Evolutionary conservation across 2,113 vertebrate species (phyloP).

Genomic region (Charadrius vociferus): DNA sequence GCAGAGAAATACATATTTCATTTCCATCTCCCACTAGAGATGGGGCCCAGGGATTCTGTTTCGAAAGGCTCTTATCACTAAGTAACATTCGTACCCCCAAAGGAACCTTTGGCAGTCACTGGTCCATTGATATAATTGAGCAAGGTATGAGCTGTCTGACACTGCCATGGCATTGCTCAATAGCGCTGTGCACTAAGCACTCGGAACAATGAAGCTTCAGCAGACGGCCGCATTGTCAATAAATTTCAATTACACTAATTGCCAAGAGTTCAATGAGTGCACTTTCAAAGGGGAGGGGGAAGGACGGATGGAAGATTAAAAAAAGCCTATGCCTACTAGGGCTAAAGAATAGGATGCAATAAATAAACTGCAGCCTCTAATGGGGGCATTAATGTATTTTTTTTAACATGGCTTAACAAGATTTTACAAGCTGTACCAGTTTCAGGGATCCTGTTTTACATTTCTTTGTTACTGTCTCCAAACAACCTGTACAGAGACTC

Average conservation of each 20-base stretch:
- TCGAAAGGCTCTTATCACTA: constrained; percentile 94
- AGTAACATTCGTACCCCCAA: constrained; percentile 93
- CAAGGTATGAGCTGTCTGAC: constrained; percentile 85
- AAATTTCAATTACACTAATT: constrained; percentile 99
- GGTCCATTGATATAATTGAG: constrained; percentile 95
- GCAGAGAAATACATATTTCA: constrained; percentile 90
- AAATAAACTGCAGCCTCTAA: constrained; percentile 83
- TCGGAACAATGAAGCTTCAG: constrained; percentile 88
- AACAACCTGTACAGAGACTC: constrained; percentile 77
- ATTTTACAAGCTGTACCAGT: constrained; percentile 82
- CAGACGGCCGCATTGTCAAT: constrained; percentile 89
- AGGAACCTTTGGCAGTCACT: constrained; percentile 92
- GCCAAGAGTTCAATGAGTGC: constrained; percentile 90
- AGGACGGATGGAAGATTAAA: constrained; percentile 68
- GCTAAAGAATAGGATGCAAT: constrained; percentile 78
- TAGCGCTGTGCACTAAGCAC: constrained; percentile 81
- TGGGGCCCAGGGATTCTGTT: constrained; percentile 87
- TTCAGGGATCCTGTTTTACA: constrained; percentile 81
- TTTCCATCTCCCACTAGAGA: constrained; percentile 92
- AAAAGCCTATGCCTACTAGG: constrained; percentile 64
- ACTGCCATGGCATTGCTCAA: constrained; percentile 78
- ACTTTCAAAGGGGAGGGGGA: constrained; percentile 74
- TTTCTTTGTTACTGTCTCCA: constrained; percentile 80
- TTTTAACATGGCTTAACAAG: constrained; percentile 80
- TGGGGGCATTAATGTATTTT: constrained; percentile 78